phyloP scores from a whole-genome alignment of 2,888 invertebrate species.

The Zygaena filipendulae region DNA sequence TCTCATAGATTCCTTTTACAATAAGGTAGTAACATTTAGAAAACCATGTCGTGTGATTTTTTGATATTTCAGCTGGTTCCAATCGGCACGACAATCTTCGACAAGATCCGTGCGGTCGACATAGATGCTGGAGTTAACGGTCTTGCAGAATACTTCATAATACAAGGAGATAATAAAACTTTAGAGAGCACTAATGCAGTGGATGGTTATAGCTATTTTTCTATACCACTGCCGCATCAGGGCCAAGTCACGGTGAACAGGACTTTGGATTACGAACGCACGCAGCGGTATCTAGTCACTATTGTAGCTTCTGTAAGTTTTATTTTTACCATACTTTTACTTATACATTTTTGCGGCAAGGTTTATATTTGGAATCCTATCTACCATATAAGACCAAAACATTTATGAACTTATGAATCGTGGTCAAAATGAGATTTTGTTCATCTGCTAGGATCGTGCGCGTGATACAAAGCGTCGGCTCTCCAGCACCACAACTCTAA shows the following conservation, averaged over 20 bases:
- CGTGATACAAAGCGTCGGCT: conserved; percentile 79
- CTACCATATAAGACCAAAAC: neutral
- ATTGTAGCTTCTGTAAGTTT: conserved; percentile 87
- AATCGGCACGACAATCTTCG: conserved; percentile 86
- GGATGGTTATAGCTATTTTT: conserved; percentile 86
- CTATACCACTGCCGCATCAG: conserved; percentile 88
- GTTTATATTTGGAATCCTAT: neutral
- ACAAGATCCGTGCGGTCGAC: conserved; percentile 82
- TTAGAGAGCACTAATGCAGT: conserved; percentile 63
- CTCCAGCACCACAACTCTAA: conserved; percentile 86
- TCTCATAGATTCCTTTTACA: no score
- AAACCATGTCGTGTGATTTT: no score
- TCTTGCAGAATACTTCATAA: conserved; percentile 86
- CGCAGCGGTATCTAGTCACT: conserved; percentile 87
- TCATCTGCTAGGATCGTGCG: conserved; percentile 83
- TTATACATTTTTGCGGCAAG: neutral
- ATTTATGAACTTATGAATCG: no score
- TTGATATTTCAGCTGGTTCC: conserved; percentile 81
- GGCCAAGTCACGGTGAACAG: conserved; percentile 89
- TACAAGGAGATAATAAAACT: conserved; percentile 70
- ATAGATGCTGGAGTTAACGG: conserved; percentile 91
- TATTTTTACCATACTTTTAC: no score
- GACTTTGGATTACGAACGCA: conserved; percentile 88
- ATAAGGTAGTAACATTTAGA: no score
- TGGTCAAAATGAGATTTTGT: no score